Base-by-base conservation (phyloP, 2,113 vertebrate genomes). In the Microcebus jonahi region DNA sequence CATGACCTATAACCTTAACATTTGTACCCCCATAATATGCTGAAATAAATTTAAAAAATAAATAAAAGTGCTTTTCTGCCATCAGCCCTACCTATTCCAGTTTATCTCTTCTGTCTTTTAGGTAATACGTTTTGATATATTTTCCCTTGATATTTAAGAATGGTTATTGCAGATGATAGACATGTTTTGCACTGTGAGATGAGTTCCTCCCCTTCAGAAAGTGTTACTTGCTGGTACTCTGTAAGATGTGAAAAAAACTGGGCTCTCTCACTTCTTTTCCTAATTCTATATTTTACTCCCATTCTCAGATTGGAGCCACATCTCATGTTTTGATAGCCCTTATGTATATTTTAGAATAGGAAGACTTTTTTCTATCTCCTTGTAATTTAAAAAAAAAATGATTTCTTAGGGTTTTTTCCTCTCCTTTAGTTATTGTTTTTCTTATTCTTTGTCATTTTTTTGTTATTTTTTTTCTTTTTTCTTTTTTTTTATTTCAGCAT, bases 401-500 rank as follows among this genome's bases (percentile, higher is more conserved):
- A 92, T 67, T 95, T 73, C 1, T 77, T 57, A n/a, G 6, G 10
- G 1, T 20, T 50, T 87, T 83, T 45, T 77, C 5, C 3, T 29
- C 31, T 3, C n/a, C 11, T 70, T n/a, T 31, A 83, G 0, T 15
- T 61, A 8, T 25, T 91, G 4, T 42, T 90, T 86, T 90, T 12
- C 14, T 34, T 82, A 10, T 80, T 75, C 4, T 82, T 45, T 84
- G n/a, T 63, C 15, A 8, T 21, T 20, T 79, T 67, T 11, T 61
- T 59, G 59, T 61, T 91, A 29, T 82, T 89, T 93, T 91, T 42
- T 45, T 82, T 89, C 91, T 91, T 42, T 45, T 45, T 45, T 45
- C 45, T 45, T 45, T 45, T 45, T 45, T 45, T 45, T 45, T 45
- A 45, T 45, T 45, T 45, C 8, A 8, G 45, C 45, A 45, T 45